These are phyloP conservation scores for Propithecus perrieri DNA, from an alignment of 2,797 vertebrate species.

Conservation along the genomic window DNA sequence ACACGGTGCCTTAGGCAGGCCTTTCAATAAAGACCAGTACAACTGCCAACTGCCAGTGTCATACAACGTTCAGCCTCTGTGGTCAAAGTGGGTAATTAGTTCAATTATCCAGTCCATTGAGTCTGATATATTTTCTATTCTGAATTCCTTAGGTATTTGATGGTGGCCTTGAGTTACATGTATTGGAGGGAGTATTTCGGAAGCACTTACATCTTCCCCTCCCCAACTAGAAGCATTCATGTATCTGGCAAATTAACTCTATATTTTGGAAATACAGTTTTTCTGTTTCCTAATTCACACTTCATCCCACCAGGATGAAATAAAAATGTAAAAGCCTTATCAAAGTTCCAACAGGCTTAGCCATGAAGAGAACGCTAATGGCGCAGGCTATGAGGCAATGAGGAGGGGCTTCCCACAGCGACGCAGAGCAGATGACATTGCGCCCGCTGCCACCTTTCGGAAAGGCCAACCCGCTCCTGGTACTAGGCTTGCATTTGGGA, in stretches of 20 bases:
- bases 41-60: not conserved
- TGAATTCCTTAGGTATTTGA: not conserved
- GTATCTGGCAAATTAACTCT: not conserved
- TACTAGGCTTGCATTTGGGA: not conserved
- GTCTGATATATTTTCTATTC: not conserved
- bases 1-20: not conserved
- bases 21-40: not conserved
- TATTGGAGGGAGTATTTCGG: not conserved
- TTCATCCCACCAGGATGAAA: not conserved
- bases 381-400: not conserved
- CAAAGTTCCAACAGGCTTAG: not conserved
- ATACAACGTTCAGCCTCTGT: not conserved
- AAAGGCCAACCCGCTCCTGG: conserved; percentile 7
- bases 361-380: not conserved
- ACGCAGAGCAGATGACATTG: rapidly evolving
- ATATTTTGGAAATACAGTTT: not conserved
- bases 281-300: not conserved
- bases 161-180: not conserved
- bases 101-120: not conserved
- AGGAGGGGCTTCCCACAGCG: not conserved
- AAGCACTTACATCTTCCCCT: not conserved
- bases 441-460: not conserved
- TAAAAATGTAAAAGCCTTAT: not conserved
- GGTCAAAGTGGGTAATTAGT: not conserved
- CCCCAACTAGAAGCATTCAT: not conserved